Conservation (phyloP, 2,113 vertebrate species). For the Aegithalos caudatus region DNA sequence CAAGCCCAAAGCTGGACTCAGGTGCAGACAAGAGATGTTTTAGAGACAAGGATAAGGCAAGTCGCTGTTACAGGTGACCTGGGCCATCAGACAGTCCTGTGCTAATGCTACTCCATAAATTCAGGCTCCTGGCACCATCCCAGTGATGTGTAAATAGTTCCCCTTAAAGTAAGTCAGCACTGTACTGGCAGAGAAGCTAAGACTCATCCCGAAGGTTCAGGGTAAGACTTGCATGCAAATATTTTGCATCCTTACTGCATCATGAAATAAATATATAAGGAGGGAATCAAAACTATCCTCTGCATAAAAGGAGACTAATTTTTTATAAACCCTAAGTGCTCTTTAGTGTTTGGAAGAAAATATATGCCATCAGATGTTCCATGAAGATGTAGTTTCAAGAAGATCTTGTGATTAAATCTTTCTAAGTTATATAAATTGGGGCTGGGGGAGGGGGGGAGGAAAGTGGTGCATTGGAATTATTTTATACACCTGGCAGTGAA, state of each 20-base stretch:
- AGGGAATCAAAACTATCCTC: neutral
- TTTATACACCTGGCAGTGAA: neutral
- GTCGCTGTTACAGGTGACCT: neutral
- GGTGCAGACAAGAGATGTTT: neutral
- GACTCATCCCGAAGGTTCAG: neutral
- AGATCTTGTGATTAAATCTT: neutral
- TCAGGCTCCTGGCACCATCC: neutral
- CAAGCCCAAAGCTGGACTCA: neutral
- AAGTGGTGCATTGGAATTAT: neutral
- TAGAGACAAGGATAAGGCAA: neutral
- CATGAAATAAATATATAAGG: neutral
- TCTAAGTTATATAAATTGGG: neutral
- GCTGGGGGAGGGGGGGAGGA: accelerated
- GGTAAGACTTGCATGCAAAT: neutral
- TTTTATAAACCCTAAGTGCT: neutral
- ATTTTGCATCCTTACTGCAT: neutral
- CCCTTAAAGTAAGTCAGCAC: neutral
- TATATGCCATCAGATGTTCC: neutral
- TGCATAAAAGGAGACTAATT: neutral
- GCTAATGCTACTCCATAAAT: neutral
- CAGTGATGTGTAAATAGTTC: neutral
- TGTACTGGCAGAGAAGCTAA: neutral
- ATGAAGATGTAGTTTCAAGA: neutral
- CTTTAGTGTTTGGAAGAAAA: neutral
- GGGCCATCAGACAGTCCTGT: neutral